Base-by-base conservation (phyloP, 1,140 invertebrate genomes). In the Cheumatopsyche charites region DNA sequence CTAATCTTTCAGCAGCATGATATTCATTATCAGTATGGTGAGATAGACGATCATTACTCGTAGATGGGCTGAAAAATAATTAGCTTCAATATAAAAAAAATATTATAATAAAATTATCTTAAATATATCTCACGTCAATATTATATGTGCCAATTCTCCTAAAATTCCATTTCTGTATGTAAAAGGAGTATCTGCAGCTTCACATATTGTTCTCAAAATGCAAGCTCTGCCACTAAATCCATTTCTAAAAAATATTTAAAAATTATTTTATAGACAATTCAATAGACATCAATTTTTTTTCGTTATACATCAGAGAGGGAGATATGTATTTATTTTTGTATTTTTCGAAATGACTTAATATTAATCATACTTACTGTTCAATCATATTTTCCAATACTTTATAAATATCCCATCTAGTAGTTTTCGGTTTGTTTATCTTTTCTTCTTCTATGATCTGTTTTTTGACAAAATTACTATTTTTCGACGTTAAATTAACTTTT, bases 181-280 rank as follows among this genome's bases (percentile, higher is more conserved):
- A 71, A 92, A 88, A 70, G 90, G 89, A 29, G 87, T 84, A 73
- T 88, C 87, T 0, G 90, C 88, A 0, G 87, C 86, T 81, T 93
- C 91, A 78, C 92, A 93, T 78, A 93, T 90, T 72, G 88, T 88
- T 78, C 88, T 87, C 47, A 92, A 84, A 58, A 93, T 83, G 80
- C 92, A 93, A 71, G 86, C 84, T 73, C 88, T 86, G 9, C 91
- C 91, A 73, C 86, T 82, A 71, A 87, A 85, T 6, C 89, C 89
- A 78, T 88, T 84, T 47, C 86, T 86, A 75, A 19, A 77, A 69
- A 73, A 76, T n/a, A n/a, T n/a, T n/a, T n/a, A n/a, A 21, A 23
- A 62, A 13, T 25, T 15, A 62, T 29, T 36, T 36, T 36, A 36
- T 36, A n/a, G n/a, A n/a, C n/a, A n/a, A n/a, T n/a, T n/a, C n/a